These are phyloP conservation scores for Metalampra italica DNA, from an alignment of 2,888 invertebrate genomes.

Conservation along the genomic window DNA sequence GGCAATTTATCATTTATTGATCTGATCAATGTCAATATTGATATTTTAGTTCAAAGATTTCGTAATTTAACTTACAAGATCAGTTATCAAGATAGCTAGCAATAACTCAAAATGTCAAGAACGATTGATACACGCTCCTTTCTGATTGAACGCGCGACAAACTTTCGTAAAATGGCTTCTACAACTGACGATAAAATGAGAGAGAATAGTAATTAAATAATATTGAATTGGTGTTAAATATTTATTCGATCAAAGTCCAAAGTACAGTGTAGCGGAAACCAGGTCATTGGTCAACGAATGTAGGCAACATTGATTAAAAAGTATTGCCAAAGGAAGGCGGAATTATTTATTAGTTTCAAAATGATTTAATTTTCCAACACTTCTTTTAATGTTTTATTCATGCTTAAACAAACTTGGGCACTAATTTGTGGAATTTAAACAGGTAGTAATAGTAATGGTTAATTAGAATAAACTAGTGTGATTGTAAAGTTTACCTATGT, in stretches of 20 bases:
- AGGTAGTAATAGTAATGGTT: too few relatives aligned
- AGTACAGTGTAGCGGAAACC: slow-evolving; percentile 20
- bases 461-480: background rate
- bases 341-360: background rate
- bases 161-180: slow-evolving; percentile 1
- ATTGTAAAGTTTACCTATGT: background rate
- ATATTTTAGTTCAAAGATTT: slow-evolving; percentile 21
- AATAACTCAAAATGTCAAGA: slow-evolving; percentile 50
- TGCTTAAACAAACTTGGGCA: too few relatives aligned
- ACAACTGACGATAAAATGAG: too few relatives aligned
- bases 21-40: slow-evolving; percentile 22
- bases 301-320: slow-evolving; percentile 12
- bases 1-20: slow-evolving; percentile 4
- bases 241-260: slow-evolving; percentile 25
- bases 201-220: background rate
- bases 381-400: too few relatives aligned
- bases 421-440: too few relatives aligned
- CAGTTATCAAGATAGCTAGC: slow-evolving; percentile 19
- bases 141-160: slow-evolving; percentile 7
- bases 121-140: slow-evolving; percentile 41
- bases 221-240: slow-evolving; percentile 11
- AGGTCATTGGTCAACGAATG: slow-evolving; percentile 29
- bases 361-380: too few relatives aligned
- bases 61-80: slow-evolving; percentile 28
- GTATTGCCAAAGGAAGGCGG: slow-evolving; percentile 15